phyloP scores from a whole-genome alignment of 2,888 invertebrate genomes.

The Apodemia zela region DNA sequence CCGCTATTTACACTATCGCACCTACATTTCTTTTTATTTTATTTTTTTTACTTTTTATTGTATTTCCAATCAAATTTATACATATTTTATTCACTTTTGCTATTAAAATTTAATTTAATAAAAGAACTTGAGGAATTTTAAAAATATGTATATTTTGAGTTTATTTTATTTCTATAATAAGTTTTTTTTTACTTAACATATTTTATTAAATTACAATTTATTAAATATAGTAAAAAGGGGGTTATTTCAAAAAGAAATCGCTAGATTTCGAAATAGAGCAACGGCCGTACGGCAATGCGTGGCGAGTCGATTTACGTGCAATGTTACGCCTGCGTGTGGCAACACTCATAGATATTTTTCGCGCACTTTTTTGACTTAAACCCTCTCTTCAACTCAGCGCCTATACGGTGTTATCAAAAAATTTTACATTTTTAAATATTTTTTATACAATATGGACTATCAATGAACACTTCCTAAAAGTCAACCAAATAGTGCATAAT shows the following conservation, averaged over 20 bases:
- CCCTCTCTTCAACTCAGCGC: conserved; percentile 68
- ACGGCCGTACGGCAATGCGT: conserved; percentile 22
- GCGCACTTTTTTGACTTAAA: conserved; percentile 53
- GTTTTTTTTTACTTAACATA: background rate
- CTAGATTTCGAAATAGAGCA: conserved; percentile 13
- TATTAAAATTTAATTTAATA: background rate
- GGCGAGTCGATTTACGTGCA: conserved; percentile 42
- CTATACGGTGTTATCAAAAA: conserved; percentile 66
- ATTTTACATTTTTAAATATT: conserved; percentile 52
- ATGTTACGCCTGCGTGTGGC: conserved; percentile 60
- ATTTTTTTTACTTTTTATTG: background rate
- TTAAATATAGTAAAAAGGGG: background rate
- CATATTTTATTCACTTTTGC: background rate
- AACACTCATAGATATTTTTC: conserved; percentile 58
- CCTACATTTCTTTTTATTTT: background rate
- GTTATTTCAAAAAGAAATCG: background rate
- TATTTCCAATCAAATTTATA: background rate
- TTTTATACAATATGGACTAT: conserved; percentile 47
- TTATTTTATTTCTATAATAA: background rate
- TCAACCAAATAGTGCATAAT: background rate
- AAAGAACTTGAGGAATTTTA: background rate
- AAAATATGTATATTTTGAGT: background rate
- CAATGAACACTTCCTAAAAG: conserved; percentile 40
- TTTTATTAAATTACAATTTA: background rate
- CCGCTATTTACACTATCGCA: conserved; percentile 16